Conservation (phyloP, 2,797 vertebrate species). For the Myotis planiceps region DNA sequence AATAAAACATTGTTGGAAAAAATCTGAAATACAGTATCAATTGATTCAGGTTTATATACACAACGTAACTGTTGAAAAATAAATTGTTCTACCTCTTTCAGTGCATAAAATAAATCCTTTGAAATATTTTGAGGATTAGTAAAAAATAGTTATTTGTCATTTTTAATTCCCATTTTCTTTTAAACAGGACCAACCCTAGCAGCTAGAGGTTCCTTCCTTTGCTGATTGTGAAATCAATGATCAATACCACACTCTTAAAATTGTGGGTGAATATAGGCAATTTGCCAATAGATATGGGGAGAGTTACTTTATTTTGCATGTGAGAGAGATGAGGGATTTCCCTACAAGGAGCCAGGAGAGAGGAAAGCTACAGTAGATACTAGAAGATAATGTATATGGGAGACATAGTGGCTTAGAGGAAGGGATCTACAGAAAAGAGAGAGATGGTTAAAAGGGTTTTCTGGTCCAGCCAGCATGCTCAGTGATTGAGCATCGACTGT, state of each 20-base stretch:
- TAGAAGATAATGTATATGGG: neutral
- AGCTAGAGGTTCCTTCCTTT: neutral
- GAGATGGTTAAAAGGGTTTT: neutral
- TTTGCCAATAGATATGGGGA: neutral
- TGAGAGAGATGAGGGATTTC: neutral
- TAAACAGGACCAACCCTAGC: neutral
- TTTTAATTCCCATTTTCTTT: constrained; percentile 7
- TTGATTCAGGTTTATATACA: neutral
- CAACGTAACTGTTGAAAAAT: neutral
- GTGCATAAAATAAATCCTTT: neutral
- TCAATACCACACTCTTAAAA: neutral
- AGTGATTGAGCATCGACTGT: no score
- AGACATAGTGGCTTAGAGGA: neutral
- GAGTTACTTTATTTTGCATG: neutral
- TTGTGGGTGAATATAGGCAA: neutral
- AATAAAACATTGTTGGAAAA: neutral
- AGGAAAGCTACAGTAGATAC: neutral
- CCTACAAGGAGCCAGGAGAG: neutral
- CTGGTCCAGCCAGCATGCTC: neutral
- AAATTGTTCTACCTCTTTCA: neutral
- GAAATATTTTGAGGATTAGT: constrained; percentile 26
- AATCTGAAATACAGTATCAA: neutral
- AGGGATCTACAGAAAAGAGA: neutral
- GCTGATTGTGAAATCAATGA: neutral
- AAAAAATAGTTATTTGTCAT: neutral